Evolutionary conservation across 2,113 vertebrate genomes (phyloP).

Genomic region (Pluvianellus socialis): DNA sequence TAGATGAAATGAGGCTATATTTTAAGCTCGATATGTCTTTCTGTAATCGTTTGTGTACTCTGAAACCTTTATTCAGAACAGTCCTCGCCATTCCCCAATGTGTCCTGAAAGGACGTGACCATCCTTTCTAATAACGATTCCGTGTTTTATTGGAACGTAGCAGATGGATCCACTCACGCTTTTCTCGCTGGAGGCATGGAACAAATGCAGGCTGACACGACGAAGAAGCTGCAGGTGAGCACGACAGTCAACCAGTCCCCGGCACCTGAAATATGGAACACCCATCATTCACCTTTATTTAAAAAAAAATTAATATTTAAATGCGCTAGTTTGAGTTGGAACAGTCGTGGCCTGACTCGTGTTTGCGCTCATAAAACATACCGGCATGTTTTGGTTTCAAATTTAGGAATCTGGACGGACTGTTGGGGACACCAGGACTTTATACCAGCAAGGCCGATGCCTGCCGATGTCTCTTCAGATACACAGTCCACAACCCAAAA

Average conservation of each 20-base stretch:
- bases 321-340: too few species aligned
- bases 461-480: rapidly evolving
- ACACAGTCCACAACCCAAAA: too few species aligned
- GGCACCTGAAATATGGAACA: slow-evolving; percentile 19
- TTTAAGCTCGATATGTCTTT: rapidly evolving
- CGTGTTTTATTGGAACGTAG: rapidly evolving
- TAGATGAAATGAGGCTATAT: rapidly evolving
- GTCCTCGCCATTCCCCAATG: rapidly evolving
- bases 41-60: rapidly evolving
- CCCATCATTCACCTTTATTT: not conserved
- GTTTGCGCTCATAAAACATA: not conserved
- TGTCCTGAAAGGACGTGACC: rapidly evolving
- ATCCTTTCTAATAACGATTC: rapidly evolving
- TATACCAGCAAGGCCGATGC: too few species aligned
- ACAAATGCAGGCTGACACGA: slow-evolving; percentile 40
- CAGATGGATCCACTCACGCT: slow-evolving; percentile 60
- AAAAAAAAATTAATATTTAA: not conserved
- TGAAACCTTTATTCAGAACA: not conserved
- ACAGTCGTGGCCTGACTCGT: rapidly evolving
- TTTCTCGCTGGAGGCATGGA: slow-evolving; percentile 12
- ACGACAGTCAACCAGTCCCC: not conserved
- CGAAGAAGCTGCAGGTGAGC: slow-evolving; percentile 18
- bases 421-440: not conserved
- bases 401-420: not conserved
- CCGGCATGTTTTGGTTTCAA: rapidly evolving